Evolutionary conservation across 2,797 vertebrate genomes (phyloP).

Genomic region (Acanthopagrus latus): DNA sequence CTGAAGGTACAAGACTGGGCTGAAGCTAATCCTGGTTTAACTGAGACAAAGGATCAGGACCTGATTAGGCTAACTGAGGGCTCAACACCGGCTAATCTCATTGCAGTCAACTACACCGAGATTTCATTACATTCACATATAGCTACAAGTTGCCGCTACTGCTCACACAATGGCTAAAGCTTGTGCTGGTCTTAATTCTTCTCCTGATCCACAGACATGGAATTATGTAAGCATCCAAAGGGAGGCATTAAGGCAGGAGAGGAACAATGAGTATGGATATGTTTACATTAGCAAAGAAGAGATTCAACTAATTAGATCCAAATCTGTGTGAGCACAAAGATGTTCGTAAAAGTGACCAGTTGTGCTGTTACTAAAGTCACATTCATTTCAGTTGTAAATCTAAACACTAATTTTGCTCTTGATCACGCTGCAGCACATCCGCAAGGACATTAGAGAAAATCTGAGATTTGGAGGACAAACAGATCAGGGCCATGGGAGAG

Average conservation of each 20-base stretch:
- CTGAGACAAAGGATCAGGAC: constrained; percentile 71
- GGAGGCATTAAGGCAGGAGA: not conserved
- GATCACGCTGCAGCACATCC: not conserved
- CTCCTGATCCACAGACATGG: not conserved
- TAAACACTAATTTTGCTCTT: not conserved
- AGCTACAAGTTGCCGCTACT: not conserved
- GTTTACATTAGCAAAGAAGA: not conserved
- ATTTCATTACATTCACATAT: constrained; percentile 52
- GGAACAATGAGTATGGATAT: rapidly evolving
- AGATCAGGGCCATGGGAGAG: constrained; percentile 1
- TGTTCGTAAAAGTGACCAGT: too few relatives aligned
- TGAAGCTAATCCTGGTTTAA: constrained; percentile 68
- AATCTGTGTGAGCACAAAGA: not conserved
- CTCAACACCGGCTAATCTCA: constrained; percentile 76
- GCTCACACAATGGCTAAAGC: not conserved
- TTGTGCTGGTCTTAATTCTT: not conserved
- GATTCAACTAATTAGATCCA: not conserved
- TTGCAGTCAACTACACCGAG: constrained; percentile 69
- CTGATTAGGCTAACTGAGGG: constrained; percentile 70
- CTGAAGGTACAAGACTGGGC: constrained; percentile 21
- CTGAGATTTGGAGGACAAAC: constrained; percentile 28
- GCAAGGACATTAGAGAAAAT: constrained; percentile 7
- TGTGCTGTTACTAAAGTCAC: not conserved
- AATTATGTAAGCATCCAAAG: not conserved
- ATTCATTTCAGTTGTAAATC: not conserved